These are phyloP conservation scores for Ectemnius lituratus DNA, from an alignment of 2,888 invertebrate genomes.

Conservation along the genomic window DNA sequence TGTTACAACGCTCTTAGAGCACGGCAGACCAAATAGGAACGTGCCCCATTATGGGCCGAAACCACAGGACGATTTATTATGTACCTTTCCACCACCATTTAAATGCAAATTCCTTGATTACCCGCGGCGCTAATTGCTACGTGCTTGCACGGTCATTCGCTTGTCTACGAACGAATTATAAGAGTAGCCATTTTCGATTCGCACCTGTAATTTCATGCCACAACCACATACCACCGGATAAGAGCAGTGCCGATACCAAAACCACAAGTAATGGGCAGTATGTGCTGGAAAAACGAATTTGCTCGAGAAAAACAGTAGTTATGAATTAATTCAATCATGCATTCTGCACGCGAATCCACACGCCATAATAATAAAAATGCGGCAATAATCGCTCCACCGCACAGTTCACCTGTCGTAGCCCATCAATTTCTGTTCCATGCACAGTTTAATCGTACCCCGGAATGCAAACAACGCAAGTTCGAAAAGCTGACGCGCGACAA, in stretches of 20 bases:
- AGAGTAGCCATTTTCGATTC: conserved; percentile 37
- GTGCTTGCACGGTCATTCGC: conserved; percentile 57
- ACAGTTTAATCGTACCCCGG: too few species aligned
- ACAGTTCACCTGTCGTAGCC: too few species aligned
- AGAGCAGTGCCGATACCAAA: not conserved
- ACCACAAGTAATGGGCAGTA: not conserved
- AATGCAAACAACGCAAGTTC: too few species aligned
- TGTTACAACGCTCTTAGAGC: conserved; percentile 23
- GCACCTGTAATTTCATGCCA: conserved; percentile 19
- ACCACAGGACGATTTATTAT: conserved; percentile 68
- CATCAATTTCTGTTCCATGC: too few species aligned
- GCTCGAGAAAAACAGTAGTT: not conserved
- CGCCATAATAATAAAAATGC: too few species aligned
- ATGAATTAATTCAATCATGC: too few species aligned
- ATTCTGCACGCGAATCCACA: too few species aligned
- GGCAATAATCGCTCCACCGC: too few species aligned
- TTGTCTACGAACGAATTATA: conserved; percentile 43
- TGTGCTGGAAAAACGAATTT: not conserved
- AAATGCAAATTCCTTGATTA: conserved; percentile 76
- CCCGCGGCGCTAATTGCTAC: conserved; percentile 72
- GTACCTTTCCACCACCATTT: conserved; percentile 72
- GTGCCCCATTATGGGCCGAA: conserved; percentile 52
- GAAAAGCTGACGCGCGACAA: too few species aligned
- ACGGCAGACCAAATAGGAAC: conserved; percentile 42
- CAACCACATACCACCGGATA: too few species aligned